These are phyloP conservation scores for Chalcis sispes DNA, from an alignment of 2,888 invertebrate genomes.

Conservation along the genomic window DNA sequence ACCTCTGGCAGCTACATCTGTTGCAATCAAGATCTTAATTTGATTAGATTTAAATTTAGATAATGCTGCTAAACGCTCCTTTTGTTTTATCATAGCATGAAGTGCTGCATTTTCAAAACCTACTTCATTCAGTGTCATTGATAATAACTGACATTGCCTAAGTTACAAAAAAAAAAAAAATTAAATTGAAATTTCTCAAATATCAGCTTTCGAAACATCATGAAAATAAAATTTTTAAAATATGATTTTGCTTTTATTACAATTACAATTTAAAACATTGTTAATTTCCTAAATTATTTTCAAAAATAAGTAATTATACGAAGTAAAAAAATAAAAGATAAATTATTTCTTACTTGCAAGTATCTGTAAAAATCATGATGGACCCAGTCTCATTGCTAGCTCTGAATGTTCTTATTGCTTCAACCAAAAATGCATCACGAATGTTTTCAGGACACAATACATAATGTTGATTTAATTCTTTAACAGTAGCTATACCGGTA, in stretches of 20 bases:
- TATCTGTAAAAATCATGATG: slow-evolving; percentile 95
- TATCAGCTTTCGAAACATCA: too few relatives aligned
- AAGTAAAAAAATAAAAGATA: slow-evolving; percentile 29
- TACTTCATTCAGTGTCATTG: slow-evolving; percentile 91
- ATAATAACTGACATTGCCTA: slow-evolving; percentile 93
- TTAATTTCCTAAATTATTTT: neutral
- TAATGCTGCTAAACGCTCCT: slow-evolving; percentile 89
- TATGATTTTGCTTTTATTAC: neutral
- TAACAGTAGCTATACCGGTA: slow-evolving; percentile 88
- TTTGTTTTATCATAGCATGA: slow-evolving; percentile 95
- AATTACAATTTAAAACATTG: neutral
- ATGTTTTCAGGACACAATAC: slow-evolving; percentile 93
- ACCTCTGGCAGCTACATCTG: slow-evolving; percentile 97
- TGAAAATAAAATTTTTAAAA: too few relatives aligned
- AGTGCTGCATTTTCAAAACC: slow-evolving; percentile 93
- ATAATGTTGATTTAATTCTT: slow-evolving; percentile 92
- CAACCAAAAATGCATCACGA: slow-evolving; percentile 93
- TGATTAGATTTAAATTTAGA: slow-evolving; percentile 93
- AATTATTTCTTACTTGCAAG: slow-evolving; percentile 87
- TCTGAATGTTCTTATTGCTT: slow-evolving; percentile 86
- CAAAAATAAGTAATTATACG: neutral
- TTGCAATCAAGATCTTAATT: slow-evolving; percentile 93
- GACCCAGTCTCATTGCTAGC: slow-evolving; percentile 86
- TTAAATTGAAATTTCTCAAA: slow-evolving; percentile 18
- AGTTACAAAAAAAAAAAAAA: slow-evolving; percentile 60